These are phyloP conservation scores for Mobula hypostoma DNA, from an alignment of 2,113 vertebrate species.

Conservation along the genomic window DNA sequence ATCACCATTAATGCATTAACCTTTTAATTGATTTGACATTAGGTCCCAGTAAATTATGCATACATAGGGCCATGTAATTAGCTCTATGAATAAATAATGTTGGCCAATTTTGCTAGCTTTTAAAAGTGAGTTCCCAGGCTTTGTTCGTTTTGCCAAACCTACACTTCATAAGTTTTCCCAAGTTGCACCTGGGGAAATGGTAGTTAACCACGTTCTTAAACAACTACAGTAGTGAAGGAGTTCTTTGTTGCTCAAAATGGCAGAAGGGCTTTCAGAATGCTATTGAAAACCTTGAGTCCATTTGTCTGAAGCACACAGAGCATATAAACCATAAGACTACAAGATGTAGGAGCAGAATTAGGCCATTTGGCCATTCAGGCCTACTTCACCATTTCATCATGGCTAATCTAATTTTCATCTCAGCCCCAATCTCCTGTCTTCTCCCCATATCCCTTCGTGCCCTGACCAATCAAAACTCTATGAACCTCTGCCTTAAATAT, in stretches of 20 bases:
- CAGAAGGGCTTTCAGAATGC: not conserved
- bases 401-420: too few relatives aligned
- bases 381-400: too few relatives aligned
- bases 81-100: slow-evolving; percentile 17
- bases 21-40: slow-evolving; percentile 4
- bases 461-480: too few relatives aligned
- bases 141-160: too few relatives aligned
- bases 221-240: not conserved
- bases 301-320: too few relatives aligned
- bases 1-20: not conserved
- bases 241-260: not conserved
- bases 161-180: too few relatives aligned
- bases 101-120: not conserved
- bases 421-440: too few relatives aligned
- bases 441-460: too few relatives aligned
- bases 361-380: too few relatives aligned
- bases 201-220: not conserved
- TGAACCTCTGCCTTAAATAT: too few relatives aligned
- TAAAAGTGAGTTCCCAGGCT: not conserved
- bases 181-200: not conserved
- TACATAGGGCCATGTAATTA: not conserved
- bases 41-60: not conserved
- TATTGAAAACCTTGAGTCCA: not conserved
- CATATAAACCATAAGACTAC: too few relatives aligned
- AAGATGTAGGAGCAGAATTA: too few relatives aligned